Evolutionary conservation across 2,888 invertebrate species (phyloP), one percentile per base, ranked within the genome.

Genomic region (Drosophila borborema): DNA sequence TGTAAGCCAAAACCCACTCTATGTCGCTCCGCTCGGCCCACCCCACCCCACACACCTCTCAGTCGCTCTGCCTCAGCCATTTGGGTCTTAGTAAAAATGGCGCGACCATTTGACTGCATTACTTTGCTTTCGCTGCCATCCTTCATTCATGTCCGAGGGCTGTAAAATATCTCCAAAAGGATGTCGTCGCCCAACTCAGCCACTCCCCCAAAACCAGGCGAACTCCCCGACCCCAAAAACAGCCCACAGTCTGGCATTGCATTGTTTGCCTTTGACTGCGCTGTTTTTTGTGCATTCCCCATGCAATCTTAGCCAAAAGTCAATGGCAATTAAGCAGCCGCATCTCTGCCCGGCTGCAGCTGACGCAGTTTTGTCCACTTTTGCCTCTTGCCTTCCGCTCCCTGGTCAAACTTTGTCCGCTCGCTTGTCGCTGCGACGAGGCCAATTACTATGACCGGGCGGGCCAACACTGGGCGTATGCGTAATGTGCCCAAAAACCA

Each of bases 261-360:
- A 67, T 75, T 77, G 77, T 77, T 72, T 75, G 77, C 62, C 59
- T 77, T 76, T 72, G 72, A 72, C 64, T 71, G 67, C 70, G 75
- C 75, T 72, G 64, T 75, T 74, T 69, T 75, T 58, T 53, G 61
- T 48, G 53, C 69, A 73, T 61, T 65, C 64, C 45, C 69, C 58
- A 63, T 66, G 59, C 72, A 72, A 76, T 74, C 75, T 74, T 72
- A 55, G 68, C 69, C 66, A 72, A 69, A 77, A 77, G 83, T 83
- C 83, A 86, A 78, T 86, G 83, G 86, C 83, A 83, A 83, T 86
- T 83, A 83, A 83, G 83, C 78, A 82, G 84, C 65, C 74, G 68
- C 76, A 73, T 79, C 72, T 63, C 55, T 67, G 68, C 40, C 46
- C 65, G 53, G 38, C 51, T 56, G 65, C 51, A 64, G 49, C 72